phyloP scores from a whole-genome alignment of 2,888 invertebrate species.

The Zelleria hepariella region DNA sequence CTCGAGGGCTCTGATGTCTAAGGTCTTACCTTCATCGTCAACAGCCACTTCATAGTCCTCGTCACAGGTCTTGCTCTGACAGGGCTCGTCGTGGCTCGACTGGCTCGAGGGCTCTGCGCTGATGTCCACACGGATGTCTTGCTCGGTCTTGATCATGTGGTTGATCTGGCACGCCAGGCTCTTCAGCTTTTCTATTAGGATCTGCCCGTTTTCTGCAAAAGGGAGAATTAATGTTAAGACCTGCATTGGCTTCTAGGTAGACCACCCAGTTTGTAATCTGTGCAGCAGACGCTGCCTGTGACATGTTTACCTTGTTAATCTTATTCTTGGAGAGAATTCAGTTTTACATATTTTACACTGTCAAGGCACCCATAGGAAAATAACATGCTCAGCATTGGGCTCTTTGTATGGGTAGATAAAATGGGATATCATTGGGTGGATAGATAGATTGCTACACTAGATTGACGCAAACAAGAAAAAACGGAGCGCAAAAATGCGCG shows the following conservation, averaged over 20 bases:
- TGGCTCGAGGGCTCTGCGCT: conserved; percentile 22
- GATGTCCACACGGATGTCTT: conserved; percentile 7
- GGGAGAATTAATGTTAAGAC: no score
- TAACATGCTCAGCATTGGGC: neutral
- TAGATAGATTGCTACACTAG: no score
- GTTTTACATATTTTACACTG: neutral
- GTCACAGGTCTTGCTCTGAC: conserved; percentile 19
- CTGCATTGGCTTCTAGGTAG: no score
- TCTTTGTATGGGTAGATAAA: no score
- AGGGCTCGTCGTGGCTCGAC: conserved; percentile 32
- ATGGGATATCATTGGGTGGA: no score
- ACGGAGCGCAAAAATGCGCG: no score
- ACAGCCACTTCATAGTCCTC: neutral
- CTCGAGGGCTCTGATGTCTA: conserved; percentile 21
- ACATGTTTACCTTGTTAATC: no score
- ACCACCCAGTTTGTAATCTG: no score
- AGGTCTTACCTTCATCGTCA: neutral
- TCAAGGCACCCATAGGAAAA: neutral
- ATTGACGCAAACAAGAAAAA: no score
- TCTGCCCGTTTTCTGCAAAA: conserved; percentile 13
- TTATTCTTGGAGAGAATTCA: no score
- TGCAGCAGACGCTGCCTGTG: no score
- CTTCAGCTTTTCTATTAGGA: conserved; percentile 41
- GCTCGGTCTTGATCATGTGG: conserved; percentile 22
- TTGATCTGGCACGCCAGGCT: conserved; percentile 45